phyloP scores from a whole-genome alignment of 2,113 vertebrate species.

The Nipponia nippon region DNA sequence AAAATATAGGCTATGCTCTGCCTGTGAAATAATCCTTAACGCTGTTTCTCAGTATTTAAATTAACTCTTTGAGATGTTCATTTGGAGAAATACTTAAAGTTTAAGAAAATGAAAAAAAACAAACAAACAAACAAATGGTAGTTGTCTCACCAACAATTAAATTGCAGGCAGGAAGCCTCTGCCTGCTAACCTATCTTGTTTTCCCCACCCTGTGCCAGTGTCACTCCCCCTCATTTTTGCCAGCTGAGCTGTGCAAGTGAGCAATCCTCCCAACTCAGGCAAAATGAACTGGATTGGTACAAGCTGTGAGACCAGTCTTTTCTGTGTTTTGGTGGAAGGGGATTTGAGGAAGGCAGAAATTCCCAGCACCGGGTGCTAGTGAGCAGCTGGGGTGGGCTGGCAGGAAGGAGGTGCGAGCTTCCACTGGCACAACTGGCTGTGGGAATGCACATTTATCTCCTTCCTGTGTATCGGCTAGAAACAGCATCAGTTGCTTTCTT shows the following conservation, averaged over 20 bases:
- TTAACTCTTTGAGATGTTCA: not conserved
- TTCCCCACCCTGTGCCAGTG: not conserved
- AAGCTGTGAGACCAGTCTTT: rapidly evolving
- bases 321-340: not conserved
- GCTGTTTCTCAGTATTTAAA: not conserved
- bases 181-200: not conserved
- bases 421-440: not conserved
- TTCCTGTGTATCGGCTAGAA: not conserved
- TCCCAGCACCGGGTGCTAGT: rapidly evolving
- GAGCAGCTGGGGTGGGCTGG: not conserved
- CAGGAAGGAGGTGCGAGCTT: not conserved
- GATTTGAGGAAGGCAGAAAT: not conserved
- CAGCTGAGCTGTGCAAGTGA: not conserved
- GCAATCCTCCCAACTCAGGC: not conserved
- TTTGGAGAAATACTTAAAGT: not conserved
- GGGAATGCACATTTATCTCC: not conserved
- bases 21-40: not conserved
- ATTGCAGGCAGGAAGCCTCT: not conserved
- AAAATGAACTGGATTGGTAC: not conserved
- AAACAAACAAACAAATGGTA: too few species aligned
- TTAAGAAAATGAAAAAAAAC: not conserved
- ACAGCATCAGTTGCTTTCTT: not conserved
- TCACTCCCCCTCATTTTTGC: not conserved
- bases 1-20: not conserved
- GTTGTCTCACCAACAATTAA: not conserved